These are phyloP conservation scores for Pachyuromys duprasi DNA, from an alignment of 2,797 vertebrate genomes.

Conservation along the genomic window DNA sequence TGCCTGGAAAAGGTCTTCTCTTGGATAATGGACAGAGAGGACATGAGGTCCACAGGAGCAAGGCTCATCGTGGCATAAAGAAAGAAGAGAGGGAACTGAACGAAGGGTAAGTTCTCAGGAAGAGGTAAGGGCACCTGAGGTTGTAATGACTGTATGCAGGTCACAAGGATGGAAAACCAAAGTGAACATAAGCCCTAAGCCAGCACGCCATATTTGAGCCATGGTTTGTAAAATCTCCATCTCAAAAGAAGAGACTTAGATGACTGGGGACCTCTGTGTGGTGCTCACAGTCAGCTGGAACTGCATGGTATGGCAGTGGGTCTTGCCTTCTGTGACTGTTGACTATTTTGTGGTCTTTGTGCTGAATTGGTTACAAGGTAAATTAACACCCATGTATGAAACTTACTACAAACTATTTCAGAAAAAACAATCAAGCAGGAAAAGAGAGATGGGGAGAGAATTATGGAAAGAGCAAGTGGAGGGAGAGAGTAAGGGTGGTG, in stretches of 20 bases:
- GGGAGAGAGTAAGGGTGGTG: rapidly evolving
- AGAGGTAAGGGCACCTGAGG: background rate
- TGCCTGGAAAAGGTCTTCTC: background rate
- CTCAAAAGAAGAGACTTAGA: background rate
- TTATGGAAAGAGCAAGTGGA: too few species aligned
- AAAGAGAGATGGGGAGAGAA: background rate
- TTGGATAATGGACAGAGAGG: background rate
- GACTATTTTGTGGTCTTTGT: background rate
- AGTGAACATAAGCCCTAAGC: background rate
- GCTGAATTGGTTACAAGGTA: background rate
- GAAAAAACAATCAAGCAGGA: background rate
- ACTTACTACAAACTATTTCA: background rate
- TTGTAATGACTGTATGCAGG: background rate
- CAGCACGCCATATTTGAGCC: background rate
- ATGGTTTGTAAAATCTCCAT: background rate
- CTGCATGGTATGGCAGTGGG: background rate
- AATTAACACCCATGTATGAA: background rate
- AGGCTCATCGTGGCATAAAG: too few species aligned
- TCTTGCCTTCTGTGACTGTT: background rate
- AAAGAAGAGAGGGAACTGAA: background rate
- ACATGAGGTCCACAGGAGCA: background rate
- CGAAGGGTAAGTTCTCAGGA: background rate
- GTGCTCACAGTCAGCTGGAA: too few species aligned
- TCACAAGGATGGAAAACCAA: background rate
- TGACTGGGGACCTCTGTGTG: background rate